Evolutionary conservation across 2,888 invertebrate species (phyloP).

Genomic region (Philaethria dido): DNA sequence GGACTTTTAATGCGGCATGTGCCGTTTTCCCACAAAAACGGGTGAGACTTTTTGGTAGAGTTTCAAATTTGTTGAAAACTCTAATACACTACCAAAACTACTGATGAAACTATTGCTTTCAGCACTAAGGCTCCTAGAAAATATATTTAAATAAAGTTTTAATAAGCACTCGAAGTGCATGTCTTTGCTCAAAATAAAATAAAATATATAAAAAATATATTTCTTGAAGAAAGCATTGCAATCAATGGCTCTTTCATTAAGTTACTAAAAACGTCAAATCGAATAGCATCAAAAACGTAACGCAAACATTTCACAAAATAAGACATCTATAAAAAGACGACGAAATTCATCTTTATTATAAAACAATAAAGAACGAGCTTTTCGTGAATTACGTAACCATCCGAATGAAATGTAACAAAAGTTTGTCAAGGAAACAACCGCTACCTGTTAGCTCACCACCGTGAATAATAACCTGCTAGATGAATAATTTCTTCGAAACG

Average conservation of each 20-base stretch:
- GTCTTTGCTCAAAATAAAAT: too few species aligned
- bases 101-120: slow-evolving; percentile 10
- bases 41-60: slow-evolving; percentile 28
- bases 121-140: background rate
- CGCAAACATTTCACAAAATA: slow-evolving; percentile 1
- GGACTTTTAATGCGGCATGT: slow-evolving; percentile 78
- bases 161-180: too few species aligned
- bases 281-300: background rate
- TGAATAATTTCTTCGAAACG: slow-evolving; percentile 38
- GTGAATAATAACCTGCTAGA: slow-evolving; percentile 43
- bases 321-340: slow-evolving; percentile 28
- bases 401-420: slow-evolving; percentile 33
- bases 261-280: background rate
- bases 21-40: slow-evolving; percentile 66
- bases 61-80: slow-evolving; percentile 27
- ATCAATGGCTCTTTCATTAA: background rate
- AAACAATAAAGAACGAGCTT: slow-evolving; percentile 31
- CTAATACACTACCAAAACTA: slow-evolving; percentile 25
- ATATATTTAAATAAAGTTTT: background rate
- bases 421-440: slow-evolving; percentile 33
- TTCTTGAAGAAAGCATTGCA: background rate
- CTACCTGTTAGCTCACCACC: slow-evolving; percentile 35
- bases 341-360: slow-evolving; percentile 30
- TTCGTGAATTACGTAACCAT: slow-evolving; percentile 21
- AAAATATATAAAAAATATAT: too few species aligned